These are phyloP conservation scores for Trissonchulus sp. DNA, from an alignment of 2,888 invertebrate species.

Conservation along the genomic window DNA sequence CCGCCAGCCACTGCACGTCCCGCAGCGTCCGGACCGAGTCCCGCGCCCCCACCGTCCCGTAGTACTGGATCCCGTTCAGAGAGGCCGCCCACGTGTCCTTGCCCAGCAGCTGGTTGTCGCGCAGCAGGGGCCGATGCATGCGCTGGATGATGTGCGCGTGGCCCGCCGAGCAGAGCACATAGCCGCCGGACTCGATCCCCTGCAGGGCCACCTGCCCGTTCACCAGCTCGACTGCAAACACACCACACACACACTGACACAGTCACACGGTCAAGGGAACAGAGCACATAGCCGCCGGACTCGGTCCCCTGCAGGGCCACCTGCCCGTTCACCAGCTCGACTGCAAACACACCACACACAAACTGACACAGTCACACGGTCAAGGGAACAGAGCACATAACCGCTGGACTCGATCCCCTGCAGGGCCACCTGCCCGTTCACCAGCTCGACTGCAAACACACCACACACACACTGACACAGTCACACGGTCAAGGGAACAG, in stretches of 20 bases:
- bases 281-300: too few relatives aligned
- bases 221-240: constrained; percentile 65
- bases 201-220: constrained; percentile 83
- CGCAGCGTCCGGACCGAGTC: constrained; percentile 51
- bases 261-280: too few relatives aligned
- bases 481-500: too few relatives aligned
- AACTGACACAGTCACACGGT: too few relatives aligned
- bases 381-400: too few relatives aligned
- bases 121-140: constrained; percentile 80
- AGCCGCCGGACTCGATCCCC: constrained; percentile 92
- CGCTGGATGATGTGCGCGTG: constrained; percentile 88
- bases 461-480: too few relatives aligned
- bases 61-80: constrained; percentile 89
- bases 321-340: too few relatives aligned
- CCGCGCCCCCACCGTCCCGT: constrained; percentile 72
- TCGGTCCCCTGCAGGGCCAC: too few relatives aligned
- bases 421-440: too few relatives aligned
- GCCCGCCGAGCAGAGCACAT: constrained; percentile 91
- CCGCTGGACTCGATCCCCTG: too few relatives aligned
- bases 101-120: constrained; percentile 73
- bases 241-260: constrained; percentile 16
- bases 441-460: too few relatives aligned
- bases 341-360: too few relatives aligned
- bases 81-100: constrained; percentile 94
- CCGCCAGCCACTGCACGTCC: constrained; percentile 90